Base-by-base conservation (phyloP, 1,140 invertebrate species). In the Drosophila tropicalis region DNA sequence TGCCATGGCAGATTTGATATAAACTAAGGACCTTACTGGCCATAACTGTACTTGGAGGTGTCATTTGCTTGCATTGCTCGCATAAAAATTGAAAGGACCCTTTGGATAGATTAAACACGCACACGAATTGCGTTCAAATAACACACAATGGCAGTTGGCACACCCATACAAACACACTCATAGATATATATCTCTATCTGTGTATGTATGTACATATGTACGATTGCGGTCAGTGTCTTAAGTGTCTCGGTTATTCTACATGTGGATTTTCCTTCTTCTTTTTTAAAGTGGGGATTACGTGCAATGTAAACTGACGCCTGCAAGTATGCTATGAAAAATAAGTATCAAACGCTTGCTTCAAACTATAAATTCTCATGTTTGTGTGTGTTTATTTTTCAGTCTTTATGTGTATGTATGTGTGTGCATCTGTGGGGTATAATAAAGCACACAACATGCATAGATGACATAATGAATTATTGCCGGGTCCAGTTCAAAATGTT, bases 61-160 rank as follows among this genome's bases (percentile, higher is more conserved):
- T 68, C 66, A 70, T 76, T 76, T 86, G 67, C 51, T 70, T 74
- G 81, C 75, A 81, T 56, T 76, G 77, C 72, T 71, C 77, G 64
- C 73, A 86, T 86, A 81, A 84, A 81, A 82, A 71, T 78, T 86
- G 76, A 79, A 85, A 81, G 65, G 82, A 82, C 81, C 82, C 79
- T 71, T 75, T 73, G 75, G 83, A 65, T 81, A 85, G 82, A 85
- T 85, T 85, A 85, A 86, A 86, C 81, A 85, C 81, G 81, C 74
- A 85, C 79, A 85, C 70, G 62, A 51, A 69, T 67, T 66, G 29
- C 56, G 65, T 65, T 36, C 72, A 64, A 64, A 64, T 62, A 29
- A 47, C 57, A 63, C 40, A 62, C 17, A 64, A 22, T 22, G 44
- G 17, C 17, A 51, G 44, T 51, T 51, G 44, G 44, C 44, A 62